Conservation (phyloP, 1,140 invertebrate genomes). For the Apolygus lucorum region DNA sequence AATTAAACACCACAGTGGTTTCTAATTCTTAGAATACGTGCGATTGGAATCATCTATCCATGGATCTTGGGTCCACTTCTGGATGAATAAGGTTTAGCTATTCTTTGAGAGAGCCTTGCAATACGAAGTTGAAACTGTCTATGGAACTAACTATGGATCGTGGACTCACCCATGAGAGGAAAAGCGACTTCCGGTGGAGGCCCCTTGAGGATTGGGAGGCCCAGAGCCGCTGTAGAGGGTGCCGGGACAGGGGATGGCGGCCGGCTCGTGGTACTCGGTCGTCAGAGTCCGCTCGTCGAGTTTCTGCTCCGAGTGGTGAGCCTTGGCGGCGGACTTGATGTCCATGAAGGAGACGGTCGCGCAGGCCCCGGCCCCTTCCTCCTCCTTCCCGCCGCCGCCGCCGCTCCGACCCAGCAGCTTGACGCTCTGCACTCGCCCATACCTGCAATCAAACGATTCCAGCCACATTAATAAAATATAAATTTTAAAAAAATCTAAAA, state of each 20-base stretch:
- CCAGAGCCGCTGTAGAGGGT: constrained; percentile 32
- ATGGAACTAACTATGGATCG: neutral
- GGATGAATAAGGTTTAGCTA: too few relatives aligned
- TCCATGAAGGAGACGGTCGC: constrained; percentile 94
- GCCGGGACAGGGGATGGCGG: constrained; percentile 51
- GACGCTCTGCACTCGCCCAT: constrained; percentile 94
- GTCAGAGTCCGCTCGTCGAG: constrained; percentile 75
- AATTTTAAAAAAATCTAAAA: too few relatives aligned
- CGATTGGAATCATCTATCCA: too few relatives aligned
- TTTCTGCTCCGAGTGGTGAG: constrained; percentile 79
- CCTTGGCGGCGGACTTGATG: constrained; percentile 90
- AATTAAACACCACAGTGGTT: too few relatives aligned
- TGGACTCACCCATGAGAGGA: constrained; percentile 31
- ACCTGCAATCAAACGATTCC: too few relatives aligned
- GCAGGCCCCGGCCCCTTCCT: constrained; percentile 47
- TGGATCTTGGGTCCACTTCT: too few relatives aligned
- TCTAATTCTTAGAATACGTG: too few relatives aligned
- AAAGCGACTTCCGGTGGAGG: constrained; percentile 22
- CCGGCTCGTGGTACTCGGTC: constrained; percentile 88
- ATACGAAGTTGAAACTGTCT: too few relatives aligned
- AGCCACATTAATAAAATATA: too few relatives aligned
- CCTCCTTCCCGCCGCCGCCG: constrained; percentile 42
- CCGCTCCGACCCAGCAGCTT: constrained; percentile 67
- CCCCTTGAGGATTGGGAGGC: constrained; percentile 26
- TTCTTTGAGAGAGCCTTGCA: too few relatives aligned